phyloP scores from a whole-genome alignment of 2,888 invertebrate genomes.

The Xanthia icteritia region DNA sequence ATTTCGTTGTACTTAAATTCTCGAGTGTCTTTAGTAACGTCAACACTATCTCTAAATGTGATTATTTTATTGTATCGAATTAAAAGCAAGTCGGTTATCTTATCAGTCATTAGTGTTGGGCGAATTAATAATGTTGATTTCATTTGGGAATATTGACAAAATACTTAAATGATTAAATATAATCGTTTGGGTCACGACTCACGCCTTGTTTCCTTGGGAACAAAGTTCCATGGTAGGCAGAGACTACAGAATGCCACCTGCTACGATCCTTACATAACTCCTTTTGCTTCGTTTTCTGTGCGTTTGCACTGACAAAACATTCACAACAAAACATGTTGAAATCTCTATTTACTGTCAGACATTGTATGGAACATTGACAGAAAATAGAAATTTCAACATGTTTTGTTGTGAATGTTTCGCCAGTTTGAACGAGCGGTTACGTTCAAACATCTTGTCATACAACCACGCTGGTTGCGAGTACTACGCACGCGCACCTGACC shows the following conservation, averaged over 20 bases:
- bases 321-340: no score
- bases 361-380: no score
- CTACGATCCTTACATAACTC: not conserved
- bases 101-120: conserved; percentile 23
- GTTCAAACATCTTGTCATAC: not conserved
- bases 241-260: not conserved
- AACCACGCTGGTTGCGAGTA: no score
- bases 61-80: conserved; percentile 4
- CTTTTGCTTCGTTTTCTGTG: not conserved
- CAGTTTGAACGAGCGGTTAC: no score
- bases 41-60: conserved; percentile 7
- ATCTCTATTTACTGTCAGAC: no score
- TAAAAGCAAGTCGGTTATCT: conserved; percentile 14
- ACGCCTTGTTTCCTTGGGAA: no score
- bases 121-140: not conserved
- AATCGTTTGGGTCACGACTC: not conserved
- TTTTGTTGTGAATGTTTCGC: no score
- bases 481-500: no score
- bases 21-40: not conserved
- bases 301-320: not conserved
- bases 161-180: not conserved
- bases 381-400: no score
- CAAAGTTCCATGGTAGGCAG: not conserved
- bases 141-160: not conserved
- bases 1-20: not conserved